Evolutionary conservation across 2,888 invertebrate genomes (phyloP), one percentile per base, ranked within the genome.

Genomic region (Epistrophella euchroma): DNA sequence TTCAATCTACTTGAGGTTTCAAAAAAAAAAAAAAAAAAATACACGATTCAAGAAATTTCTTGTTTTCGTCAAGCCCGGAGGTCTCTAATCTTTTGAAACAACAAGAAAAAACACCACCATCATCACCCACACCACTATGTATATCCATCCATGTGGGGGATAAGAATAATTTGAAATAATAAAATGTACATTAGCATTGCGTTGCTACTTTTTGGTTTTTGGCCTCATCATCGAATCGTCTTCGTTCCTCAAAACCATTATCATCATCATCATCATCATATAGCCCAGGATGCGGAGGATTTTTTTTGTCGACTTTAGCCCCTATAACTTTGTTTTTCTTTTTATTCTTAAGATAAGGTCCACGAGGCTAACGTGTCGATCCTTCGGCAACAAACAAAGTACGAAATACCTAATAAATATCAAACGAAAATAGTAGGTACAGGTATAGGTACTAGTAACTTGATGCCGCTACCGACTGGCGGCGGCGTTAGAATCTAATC

Each of bases 111-210:
- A 19, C 13, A 37, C 2, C 60, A 40, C 40, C 40, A 60, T 22
- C 52, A 52, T 17, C 60, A n/a, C 58, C 50, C 80, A 72, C 55
- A 32, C 58, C 13, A 43, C 47, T 72, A 72, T 72, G 25, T 9
- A 7, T 15, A 76, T 68, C 43, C 19, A 55, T 28, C 4, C 2
- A 50, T 13, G 10, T 15, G 25, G 15, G 7, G 32, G 40, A 32
- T 47, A 66, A 47, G 81, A 81, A 85, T 81, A 68, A 81, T 85
- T 85, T 81, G 85, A 85, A 81, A 77, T 81, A 85, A 85, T 85
- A 77, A 85, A 85, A 85, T 76, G 76, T 43, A 81, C 81, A 81
- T 85, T 85, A 85, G 81, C 76, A 73, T 81, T 70, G 76, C 72
- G 60, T 73, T 72, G 68, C 47, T 68, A 72, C 71, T 72, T 85